Conservation (phyloP, 2,113 vertebrate genomes). For the Pleuronectes platessa region DNA sequence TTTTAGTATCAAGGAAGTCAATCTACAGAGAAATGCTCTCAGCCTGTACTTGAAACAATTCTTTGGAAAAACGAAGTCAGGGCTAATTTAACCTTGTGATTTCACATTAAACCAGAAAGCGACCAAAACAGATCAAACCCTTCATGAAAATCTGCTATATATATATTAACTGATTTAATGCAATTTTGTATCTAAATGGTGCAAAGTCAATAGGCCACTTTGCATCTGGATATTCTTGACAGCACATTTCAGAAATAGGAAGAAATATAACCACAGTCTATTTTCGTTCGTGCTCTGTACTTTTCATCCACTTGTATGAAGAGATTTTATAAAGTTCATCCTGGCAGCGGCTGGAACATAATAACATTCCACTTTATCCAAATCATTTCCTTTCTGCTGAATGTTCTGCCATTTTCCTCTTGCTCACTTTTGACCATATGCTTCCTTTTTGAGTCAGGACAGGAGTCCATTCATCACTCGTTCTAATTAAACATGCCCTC, state of each 20-base stretch:
- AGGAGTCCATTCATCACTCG: constrained; percentile 67
- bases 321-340: constrained; percentile 19
- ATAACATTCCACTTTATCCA: constrained; percentile 37
- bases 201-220: not conserved
- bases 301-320: not conserved
- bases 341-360: constrained; percentile 13
- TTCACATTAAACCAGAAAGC: too few species aligned
- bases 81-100: too few species aligned
- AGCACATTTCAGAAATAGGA: not conserved
- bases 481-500: constrained; percentile 73
- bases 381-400: constrained; percentile 45
- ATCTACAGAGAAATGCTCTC: too few species aligned
- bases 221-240: not conserved
- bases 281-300: not conserved
- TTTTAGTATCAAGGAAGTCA: too few species aligned
- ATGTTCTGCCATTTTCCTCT: constrained; percentile 18
- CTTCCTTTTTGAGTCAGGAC: constrained; percentile 50
- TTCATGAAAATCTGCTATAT: too few species aligned
- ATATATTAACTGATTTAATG: too few species aligned
- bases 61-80: too few species aligned
- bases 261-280: not conserved
- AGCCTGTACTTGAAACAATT: too few species aligned
- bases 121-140: too few species aligned
- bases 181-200: not conserved
- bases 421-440: constrained; percentile 24